Conservation (phyloP, 2,797 vertebrate species). For the Macropus fuliginosus region DNA sequence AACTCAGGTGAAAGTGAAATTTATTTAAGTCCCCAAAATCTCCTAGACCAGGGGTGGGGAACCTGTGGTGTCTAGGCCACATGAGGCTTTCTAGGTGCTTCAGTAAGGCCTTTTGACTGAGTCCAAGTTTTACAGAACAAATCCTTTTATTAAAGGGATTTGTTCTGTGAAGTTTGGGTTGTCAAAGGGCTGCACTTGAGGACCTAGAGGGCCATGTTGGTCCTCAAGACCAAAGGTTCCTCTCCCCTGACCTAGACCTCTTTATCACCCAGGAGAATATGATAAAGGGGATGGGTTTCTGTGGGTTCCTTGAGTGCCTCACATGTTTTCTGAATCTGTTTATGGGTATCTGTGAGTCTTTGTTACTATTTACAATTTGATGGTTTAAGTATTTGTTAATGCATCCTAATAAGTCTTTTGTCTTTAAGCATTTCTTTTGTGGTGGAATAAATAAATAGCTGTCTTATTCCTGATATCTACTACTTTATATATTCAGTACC, state of each 20-base stretch:
- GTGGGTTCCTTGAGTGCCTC: background rate
- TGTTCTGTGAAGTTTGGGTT: too few relatives aligned
- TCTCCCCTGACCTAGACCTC: background rate
- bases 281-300: background rate
- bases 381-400: background rate
- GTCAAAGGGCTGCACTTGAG: too few relatives aligned
- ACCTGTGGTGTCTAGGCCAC: too few relatives aligned
- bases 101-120: too few relatives aligned
- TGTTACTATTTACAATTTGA: background rate
- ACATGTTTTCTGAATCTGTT: background rate
- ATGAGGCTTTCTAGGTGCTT: too few relatives aligned
- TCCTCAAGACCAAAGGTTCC: too few relatives aligned
- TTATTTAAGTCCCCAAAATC: background rate
- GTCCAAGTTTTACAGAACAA: too few relatives aligned
- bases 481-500: background rate
- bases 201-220: too few relatives aligned
- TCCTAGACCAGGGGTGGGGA: background rate
- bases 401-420: background rate
- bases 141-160: too few relatives aligned
- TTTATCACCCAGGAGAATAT: background rate
- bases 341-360: background rate
- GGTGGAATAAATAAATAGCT: background rate
- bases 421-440: background rate
- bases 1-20: background rate
- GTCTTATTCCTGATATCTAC: background rate